These are phyloP conservation scores for Chloroceryle amazona DNA, from an alignment of 2,797 vertebrate species.

Conservation along the genomic window DNA sequence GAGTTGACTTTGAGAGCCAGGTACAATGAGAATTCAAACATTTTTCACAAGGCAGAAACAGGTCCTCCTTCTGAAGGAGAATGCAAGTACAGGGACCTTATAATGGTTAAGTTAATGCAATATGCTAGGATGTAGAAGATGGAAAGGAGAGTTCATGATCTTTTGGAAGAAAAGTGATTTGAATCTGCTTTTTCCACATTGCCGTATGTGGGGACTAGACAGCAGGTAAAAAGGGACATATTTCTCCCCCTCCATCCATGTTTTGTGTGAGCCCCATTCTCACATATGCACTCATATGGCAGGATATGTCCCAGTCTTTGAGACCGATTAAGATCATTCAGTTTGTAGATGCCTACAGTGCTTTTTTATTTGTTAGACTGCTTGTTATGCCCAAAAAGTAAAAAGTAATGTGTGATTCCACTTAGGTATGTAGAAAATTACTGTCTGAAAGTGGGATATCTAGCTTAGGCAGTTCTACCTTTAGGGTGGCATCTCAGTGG, in stretches of 20 bases:
- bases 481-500: constrained; percentile 18
- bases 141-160: neutral
- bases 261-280: neutral
- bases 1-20: neutral
- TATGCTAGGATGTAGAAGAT: neutral
- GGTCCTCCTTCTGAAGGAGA: neutral
- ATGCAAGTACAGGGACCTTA: neutral
- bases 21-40: neutral
- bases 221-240: neutral
- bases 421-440: neutral
- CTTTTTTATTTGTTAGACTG: neutral
- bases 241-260: neutral
- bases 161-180: neutral
- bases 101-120: neutral
- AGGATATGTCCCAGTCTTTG: neutral
- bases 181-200: neutral
- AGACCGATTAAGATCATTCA: neutral
- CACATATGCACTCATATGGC: neutral
- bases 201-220: neutral
- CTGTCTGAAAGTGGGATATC: neutral
- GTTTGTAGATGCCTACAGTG: neutral
- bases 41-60: neutral
- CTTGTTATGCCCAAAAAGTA: neutral
- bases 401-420: neutral
- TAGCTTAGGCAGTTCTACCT: neutral